Conservation (phyloP, 2,113 vertebrate species). For the Spilogale gracilis region DNA sequence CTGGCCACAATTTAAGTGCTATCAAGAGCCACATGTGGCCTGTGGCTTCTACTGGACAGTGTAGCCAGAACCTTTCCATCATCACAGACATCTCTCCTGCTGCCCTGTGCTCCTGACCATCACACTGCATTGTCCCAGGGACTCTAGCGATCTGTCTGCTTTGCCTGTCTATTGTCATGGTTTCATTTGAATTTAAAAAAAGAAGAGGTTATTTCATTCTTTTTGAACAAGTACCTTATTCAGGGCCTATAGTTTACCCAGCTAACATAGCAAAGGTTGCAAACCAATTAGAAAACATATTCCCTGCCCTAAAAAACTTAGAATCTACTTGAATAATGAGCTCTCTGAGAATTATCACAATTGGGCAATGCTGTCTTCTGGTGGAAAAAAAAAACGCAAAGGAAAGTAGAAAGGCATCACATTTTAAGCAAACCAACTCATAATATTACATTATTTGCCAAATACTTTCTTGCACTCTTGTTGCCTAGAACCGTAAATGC, state of each 20-base stretch:
- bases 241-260: not conserved
- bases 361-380: not conserved
- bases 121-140: rapidly evolving
- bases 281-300: not conserved
- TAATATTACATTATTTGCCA: not conserved
- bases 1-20: not conserved
- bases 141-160: not conserved
- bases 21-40: not conserved
- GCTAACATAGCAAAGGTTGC: not conserved
- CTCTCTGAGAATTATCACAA: not conserved
- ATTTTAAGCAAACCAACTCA: not conserved
- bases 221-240: not conserved
- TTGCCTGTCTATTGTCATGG: too few relatives aligned
- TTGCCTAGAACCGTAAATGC: not conserved
- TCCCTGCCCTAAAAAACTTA: not conserved
- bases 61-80: not conserved
- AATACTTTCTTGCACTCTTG: not conserved
- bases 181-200: not conserved
- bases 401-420: not conserved
- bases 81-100: not conserved
- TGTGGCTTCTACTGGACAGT: rapidly evolving
- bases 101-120: rapidly evolving
- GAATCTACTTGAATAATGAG: not conserved
- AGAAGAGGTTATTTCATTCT: not conserved
- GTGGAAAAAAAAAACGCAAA: not conserved